phyloP scores from a whole-genome alignment of 2,888 invertebrate species.

The Athetis lepigone region DNA sequence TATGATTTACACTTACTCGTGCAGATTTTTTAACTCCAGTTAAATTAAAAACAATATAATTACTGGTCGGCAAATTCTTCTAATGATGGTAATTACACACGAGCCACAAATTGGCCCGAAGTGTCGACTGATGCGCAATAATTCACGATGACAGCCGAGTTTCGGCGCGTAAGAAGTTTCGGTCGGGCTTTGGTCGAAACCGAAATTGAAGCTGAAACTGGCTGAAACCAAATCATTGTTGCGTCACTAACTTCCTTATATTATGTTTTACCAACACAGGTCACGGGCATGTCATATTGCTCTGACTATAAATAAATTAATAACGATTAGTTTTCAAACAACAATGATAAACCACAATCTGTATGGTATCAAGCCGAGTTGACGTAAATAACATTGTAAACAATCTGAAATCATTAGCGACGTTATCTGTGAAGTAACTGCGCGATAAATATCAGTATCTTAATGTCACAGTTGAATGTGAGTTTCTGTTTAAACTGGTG shows the following conservation, averaged over 20 bases:
- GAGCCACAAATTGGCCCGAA: too few relatives aligned
- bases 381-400: slow-evolving; percentile 61
- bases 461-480: slow-evolving; percentile 61
- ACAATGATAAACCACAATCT: slow-evolving; percentile 40
- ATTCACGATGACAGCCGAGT: too few relatives aligned
- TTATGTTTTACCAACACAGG: slow-evolving; percentile 33
- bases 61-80: too few relatives aligned
- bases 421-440: slow-evolving; percentile 57
- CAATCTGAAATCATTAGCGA: slow-evolving; percentile 54
- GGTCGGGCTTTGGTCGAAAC: too few relatives aligned
- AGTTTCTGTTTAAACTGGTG: slow-evolving; percentile 58
- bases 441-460: slow-evolving; percentile 57
- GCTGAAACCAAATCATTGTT: too few relatives aligned
- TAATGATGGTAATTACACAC: too few relatives aligned
- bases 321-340: slow-evolving; percentile 45
- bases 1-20: too few relatives aligned
- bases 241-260: slow-evolving; percentile 28
- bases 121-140: too few relatives aligned
- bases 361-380: slow-evolving; percentile 43
- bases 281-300: slow-evolving; percentile 44
- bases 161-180: too few relatives aligned
- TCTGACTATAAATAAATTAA: slow-evolving; percentile 35
- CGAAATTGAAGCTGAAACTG: too few relatives aligned
- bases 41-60: too few relatives aligned
- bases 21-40: too few relatives aligned